Conservation (phyloP, 2,888 invertebrate genomes). For the Plebejus argus region DNA sequence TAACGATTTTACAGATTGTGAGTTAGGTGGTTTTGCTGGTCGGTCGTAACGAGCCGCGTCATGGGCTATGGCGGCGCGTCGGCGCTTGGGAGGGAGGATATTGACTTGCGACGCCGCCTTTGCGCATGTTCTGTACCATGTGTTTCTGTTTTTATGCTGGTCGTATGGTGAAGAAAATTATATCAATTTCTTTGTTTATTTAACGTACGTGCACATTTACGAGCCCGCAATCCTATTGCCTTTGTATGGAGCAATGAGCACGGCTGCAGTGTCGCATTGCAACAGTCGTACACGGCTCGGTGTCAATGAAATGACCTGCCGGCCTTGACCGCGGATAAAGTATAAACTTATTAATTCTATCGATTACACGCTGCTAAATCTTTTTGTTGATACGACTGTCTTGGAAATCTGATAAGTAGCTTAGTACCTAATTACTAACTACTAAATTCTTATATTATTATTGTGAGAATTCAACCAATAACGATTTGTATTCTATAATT, state of each 20-base stretch:
- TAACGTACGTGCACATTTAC: conserved; percentile 41
- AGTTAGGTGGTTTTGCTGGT: conserved; percentile 45
- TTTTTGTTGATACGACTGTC: neutral
- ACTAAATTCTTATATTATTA: no score
- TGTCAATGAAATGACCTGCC: conserved; percentile 41
- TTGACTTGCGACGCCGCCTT: conserved; percentile 73
- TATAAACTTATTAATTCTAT: conserved; percentile 36
- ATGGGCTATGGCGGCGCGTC: conserved; percentile 78
- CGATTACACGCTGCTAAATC: neutral
- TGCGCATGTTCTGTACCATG: conserved; percentile 76
- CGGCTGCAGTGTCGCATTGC: conserved; percentile 44
- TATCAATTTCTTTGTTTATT: conserved; percentile 46
- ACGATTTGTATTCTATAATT: no score
- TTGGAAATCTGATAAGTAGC: neutral
- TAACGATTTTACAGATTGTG: neutral
- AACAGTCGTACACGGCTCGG: conserved; percentile 3
- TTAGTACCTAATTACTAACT: neutral
- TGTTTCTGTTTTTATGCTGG: conserved; percentile 73
- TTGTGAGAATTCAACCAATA: neutral
- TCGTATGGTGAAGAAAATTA: conserved; percentile 50
- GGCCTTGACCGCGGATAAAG: conserved; percentile 59
- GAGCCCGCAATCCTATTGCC: conserved; percentile 39
- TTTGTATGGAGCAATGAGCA: conserved; percentile 37
- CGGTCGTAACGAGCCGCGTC: conserved; percentile 59
- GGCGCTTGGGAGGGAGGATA: conserved; percentile 73